These are phyloP conservation scores for Corythoichthys haematopterus DNA, from an alignment of 2,113 vertebrate species.

Conservation along the genomic window DNA sequence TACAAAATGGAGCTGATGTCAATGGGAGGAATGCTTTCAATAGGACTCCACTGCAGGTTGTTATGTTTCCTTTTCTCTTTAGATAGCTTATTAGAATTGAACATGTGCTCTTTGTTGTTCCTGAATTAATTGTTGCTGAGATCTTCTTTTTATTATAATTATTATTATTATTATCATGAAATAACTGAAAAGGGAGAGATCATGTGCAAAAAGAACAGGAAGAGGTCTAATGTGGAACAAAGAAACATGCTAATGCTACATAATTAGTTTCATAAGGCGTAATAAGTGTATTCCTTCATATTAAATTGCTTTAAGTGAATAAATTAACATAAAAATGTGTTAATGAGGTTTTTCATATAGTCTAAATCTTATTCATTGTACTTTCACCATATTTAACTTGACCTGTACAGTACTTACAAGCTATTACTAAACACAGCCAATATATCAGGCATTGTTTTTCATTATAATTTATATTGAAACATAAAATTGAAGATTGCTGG, in stretches of 20 bases:
- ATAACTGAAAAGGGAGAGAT: not conserved
- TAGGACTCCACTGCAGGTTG: slow-evolving; percentile 91
- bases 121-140: not conserved
- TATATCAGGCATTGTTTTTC: not conserved
- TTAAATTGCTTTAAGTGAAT: not conserved
- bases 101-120: not conserved
- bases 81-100: not conserved
- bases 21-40: slow-evolving; percentile 82
- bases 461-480: not conserved
- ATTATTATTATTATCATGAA: not conserved
- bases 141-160: no score
- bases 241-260: not conserved
- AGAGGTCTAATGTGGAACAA: not conserved
- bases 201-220: not conserved
- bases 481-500: not conserved
- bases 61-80: not conserved
- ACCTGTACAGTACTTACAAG: not conserved
- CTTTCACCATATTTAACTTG: not conserved
- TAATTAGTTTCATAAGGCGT: not conserved
- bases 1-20: slow-evolving; percentile 83
- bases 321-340: not conserved
- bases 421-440: not conserved
- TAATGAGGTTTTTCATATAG: not conserved
- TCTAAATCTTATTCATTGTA: not conserved
- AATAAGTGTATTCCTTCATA: not conserved